Percentiles rank a stretch among this genome's conserved stretches.
Conservation (phyloP, 64 coral and sea anemone species). For the Montipora sp. region DNA sequence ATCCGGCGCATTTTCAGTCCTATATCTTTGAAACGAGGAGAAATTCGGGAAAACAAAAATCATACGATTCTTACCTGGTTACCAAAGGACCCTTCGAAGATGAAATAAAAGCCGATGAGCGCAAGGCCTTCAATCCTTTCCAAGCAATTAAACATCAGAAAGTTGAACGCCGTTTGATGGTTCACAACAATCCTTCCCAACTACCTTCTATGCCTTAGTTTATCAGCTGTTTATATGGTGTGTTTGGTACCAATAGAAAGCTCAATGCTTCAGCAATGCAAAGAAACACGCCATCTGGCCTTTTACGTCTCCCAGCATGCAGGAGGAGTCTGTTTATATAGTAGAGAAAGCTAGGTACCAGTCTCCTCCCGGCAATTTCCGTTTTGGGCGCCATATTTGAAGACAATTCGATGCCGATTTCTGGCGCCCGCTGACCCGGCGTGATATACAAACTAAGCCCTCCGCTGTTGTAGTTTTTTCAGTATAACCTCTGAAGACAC, state of each 20-base stretch:
- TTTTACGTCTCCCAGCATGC: neutral
- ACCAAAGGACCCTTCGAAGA: constrained; percentile 2
- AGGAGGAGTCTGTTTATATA: neutral
- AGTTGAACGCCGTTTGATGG: neutral
- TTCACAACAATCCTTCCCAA: neutral
- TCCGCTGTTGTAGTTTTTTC: too few relatives aligned
- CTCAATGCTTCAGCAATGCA: neutral
- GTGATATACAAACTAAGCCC: too few relatives aligned
- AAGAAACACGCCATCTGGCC: neutral
- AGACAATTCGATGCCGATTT: constrained; percentile 38
- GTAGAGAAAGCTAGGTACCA: neutral
- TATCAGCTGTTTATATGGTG: neutral
- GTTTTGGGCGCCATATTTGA: constrained; percentile 38
- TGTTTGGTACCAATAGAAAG: constrained; percentile 22
- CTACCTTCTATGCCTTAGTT: neutral
- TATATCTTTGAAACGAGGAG: constrained; percentile 24
- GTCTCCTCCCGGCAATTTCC: constrained; percentile 16
- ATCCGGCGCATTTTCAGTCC: neutral
- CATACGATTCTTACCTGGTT: constrained; percentile 37
- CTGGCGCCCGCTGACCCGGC: constrained; percentile 1
- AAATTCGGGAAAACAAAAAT: constrained; percentile 29
- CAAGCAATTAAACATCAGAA: constrained; percentile 4
- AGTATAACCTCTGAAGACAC: too few relatives aligned
- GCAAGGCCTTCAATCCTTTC: neutral
- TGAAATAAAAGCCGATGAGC: neutral